Evolutionary conservation across 2,888 invertebrate species (phyloP).

Genomic region (Hyles lineata): DNA sequence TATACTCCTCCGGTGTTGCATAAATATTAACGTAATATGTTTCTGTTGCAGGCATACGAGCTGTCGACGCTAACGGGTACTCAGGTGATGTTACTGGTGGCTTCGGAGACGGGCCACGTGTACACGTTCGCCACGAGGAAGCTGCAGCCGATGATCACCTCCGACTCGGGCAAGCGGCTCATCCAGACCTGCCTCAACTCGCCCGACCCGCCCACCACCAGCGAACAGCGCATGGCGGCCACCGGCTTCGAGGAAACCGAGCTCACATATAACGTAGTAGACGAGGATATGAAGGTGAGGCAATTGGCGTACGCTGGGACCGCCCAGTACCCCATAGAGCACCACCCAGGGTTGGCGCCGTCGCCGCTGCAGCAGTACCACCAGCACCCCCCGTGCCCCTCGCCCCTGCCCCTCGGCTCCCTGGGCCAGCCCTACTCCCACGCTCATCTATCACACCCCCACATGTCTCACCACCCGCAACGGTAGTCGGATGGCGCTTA

Average conservation of each 20-base stretch:
- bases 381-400: conserved; percentile 90
- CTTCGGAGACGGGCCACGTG: conserved; percentile 99
- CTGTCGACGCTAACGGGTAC: conserved; percentile 99
- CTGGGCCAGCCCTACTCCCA: conserved; percentile 81
- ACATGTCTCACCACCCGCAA: conserved; percentile 92
- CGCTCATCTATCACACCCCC: conserved; percentile 86
- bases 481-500: conserved; percentile 87
- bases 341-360: conserved; percentile 87
- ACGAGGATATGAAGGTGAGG: conserved; percentile 98
- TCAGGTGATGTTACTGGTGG: conserved; percentile 99
- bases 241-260: conserved; percentile 99
- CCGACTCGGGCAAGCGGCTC: conserved; percentile 97
- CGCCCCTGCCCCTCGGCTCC: conserved; percentile 88
- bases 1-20: too few species aligned
- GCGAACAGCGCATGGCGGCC: conserved; percentile 98
- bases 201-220: conserved; percentile 94
- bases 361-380: conserved; percentile 89
- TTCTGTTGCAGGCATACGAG: conserved; percentile 95
- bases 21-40: background rate
- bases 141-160: conserved; percentile 99
- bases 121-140: conserved; percentile 99
- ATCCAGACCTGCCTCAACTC: conserved; percentile 99
- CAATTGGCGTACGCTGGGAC: conserved; percentile 95
- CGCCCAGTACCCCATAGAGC: conserved; percentile 89
- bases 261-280: conserved; percentile 97